phyloP scores from a whole-genome alignment of 2,888 invertebrate species.

The Dicyrtoma fusca region DNA sequence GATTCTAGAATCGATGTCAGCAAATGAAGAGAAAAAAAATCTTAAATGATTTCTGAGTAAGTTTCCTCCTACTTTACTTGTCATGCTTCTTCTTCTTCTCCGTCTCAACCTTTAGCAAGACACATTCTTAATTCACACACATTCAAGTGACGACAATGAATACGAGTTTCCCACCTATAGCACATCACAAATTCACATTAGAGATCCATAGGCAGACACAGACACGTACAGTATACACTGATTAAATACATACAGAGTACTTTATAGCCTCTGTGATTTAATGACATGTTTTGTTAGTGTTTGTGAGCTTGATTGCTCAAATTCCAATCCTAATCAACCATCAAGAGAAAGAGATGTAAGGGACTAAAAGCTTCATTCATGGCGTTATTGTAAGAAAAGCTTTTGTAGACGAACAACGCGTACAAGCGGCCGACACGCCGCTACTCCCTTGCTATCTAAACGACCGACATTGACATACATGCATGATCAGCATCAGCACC shows the following conservation, averaged over 20 bases:
- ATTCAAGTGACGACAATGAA: too few species aligned
- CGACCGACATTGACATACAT: too few species aligned
- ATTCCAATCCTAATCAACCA: slow-evolving; percentile 10
- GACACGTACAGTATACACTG: too few species aligned
- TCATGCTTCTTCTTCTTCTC: too few species aligned
- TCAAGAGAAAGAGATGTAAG: not conserved
- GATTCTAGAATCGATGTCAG: slow-evolving; percentile 1
- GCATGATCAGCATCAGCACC: too few species aligned
- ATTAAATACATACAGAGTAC: not conserved
- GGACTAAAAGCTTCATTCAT: not conserved
- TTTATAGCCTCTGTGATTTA: not conserved
- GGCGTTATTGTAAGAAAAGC: not conserved
- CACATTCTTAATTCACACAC: too few species aligned
- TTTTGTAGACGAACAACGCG: not conserved
- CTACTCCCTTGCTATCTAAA: too few species aligned
- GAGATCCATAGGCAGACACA: too few species aligned
- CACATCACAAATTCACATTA: too few species aligned
- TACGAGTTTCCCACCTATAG: too few species aligned
- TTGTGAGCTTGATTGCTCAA: slow-evolving; percentile 6
- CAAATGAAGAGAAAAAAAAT: not conserved
- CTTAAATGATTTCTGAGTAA: slow-evolving; percentile 1
- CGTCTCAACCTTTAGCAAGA: too few species aligned
- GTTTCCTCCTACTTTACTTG: not conserved
- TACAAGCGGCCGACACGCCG: too few species aligned
- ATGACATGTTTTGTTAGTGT: slow-evolving; percentile 12